phyloP scores from a whole-genome alignment of 2,888 invertebrate genomes.

The Stegana nigrithorax region DNA sequence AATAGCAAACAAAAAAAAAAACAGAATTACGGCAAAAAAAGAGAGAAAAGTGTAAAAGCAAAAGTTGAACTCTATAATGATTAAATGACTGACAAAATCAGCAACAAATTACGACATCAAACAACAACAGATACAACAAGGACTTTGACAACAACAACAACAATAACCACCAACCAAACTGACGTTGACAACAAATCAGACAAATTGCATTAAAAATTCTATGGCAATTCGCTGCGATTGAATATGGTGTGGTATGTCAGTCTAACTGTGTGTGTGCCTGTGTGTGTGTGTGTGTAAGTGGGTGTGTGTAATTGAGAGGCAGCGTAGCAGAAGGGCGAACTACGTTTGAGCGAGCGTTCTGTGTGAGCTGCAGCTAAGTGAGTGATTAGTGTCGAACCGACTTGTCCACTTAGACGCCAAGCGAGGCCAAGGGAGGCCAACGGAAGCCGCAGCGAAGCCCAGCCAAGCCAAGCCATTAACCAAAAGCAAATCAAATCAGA shows the following conservation, averaged over 20 bases:
- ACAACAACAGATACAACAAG: conserved; percentile 25
- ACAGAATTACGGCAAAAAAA: neutral
- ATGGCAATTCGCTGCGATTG: conserved; percentile 50
- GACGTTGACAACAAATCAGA: conserved; percentile 54
- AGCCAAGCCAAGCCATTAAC: conserved; percentile 33
- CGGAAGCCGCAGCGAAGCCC: conserved; percentile 29
- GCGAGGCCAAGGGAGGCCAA: conserved; percentile 7
- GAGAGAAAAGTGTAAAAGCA: neutral
- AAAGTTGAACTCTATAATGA: conserved; percentile 41
- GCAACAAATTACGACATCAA: conserved; percentile 57
- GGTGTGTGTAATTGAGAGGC: neutral
- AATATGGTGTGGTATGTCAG: conserved; percentile 30
- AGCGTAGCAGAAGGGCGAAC: neutral
- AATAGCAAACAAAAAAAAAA: neutral
- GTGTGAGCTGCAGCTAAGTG: conserved; percentile 44
- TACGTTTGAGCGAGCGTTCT: conserved; percentile 13
- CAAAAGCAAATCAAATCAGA: conserved; percentile 52
- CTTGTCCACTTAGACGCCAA: conserved; percentile 45
- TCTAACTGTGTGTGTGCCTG: conserved; percentile 19
- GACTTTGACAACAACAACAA: conserved; percentile 24
- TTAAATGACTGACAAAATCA: conserved; percentile 57
- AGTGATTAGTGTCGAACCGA: conserved; percentile 55
- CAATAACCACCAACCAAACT: conserved; percentile 1
- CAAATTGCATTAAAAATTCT: conserved; percentile 61
- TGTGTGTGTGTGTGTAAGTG: neutral